phyloP scores from a whole-genome alignment of 1,140 invertebrate species.

The Lethocerus indicus region DNA sequence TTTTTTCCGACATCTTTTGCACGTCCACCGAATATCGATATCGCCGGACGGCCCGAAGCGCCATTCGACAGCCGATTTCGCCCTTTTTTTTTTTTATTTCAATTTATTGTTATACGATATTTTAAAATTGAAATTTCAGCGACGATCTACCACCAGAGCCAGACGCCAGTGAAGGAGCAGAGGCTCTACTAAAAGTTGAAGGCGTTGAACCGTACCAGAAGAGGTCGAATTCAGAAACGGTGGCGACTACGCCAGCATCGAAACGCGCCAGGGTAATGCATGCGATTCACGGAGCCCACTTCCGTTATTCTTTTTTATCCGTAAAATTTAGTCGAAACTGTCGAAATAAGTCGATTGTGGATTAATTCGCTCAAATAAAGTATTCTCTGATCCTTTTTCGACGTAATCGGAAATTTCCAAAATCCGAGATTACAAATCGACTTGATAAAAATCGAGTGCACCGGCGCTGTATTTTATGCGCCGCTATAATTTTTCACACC shows the following conservation, averaged over 20 bases:
- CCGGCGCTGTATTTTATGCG: too few species aligned
- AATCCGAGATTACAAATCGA: too few species aligned
- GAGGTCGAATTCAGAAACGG: constrained; percentile 56
- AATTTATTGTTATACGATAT: background rate
- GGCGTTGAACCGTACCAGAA: constrained; percentile 63
- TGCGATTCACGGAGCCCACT: too few species aligned
- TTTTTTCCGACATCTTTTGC: too few species aligned
- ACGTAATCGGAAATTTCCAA: too few species aligned
- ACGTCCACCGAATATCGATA: too few species aligned
- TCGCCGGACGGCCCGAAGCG: too few species aligned
- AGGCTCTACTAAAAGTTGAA: constrained; percentile 64
- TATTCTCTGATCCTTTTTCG: too few species aligned
- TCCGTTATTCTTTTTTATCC: constrained; percentile 10
- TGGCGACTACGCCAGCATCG: constrained; percentile 63
- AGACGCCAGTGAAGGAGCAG: constrained; percentile 46
- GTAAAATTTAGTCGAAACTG: constrained; percentile 5
- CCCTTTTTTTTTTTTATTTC: background rate
- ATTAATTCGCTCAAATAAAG: background rate
- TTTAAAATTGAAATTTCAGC: background rate
- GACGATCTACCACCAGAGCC: constrained; percentile 53
- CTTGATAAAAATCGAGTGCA: too few species aligned
- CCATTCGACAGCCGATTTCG: too few species aligned
- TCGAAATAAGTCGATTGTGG: constrained; percentile 5
- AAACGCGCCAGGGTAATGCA: constrained; percentile 42
- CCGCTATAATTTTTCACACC: too few species aligned